Percentiles rank a stretch among this genome's conserved stretches.
Conservation (phyloP, 35 echinoderm and acorn worm species). For the Anneissia japonica region DNA sequence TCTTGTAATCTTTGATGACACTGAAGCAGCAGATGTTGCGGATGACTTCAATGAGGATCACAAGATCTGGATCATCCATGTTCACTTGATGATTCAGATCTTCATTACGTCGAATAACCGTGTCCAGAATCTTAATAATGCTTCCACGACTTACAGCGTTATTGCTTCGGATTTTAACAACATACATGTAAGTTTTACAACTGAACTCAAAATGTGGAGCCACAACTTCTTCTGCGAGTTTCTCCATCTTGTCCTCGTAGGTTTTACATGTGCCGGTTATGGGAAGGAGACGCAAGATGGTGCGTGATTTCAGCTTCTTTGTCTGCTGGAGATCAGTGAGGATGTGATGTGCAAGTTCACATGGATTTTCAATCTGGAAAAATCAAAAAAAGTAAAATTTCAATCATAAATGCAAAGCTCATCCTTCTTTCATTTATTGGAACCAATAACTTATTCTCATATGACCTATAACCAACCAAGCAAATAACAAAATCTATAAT, state of each 20-base stretch:
- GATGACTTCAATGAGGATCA: constrained; percentile 76
- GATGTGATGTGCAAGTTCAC: constrained; percentile 54
- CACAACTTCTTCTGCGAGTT: constrained; percentile 37
- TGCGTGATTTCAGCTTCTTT: constrained; percentile 35
- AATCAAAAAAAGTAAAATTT: background rate
- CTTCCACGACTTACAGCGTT: background rate
- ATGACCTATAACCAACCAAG: too few species aligned
- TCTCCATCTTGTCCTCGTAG: constrained; percentile 52
- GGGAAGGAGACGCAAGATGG: constrained; percentile 69
- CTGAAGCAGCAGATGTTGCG: constrained; percentile 77
- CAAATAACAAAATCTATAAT: too few species aligned
- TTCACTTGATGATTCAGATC: constrained; percentile 50
- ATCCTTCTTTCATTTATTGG: too few species aligned
- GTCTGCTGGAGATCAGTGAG: constrained; percentile 41
- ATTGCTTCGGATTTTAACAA: background rate
- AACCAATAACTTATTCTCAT: too few species aligned
- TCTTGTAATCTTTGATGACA: constrained; percentile 32
- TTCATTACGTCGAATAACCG: background rate
- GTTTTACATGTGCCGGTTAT: constrained; percentile 53
- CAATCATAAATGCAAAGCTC: too few species aligned
- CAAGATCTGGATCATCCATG: constrained; percentile 52
- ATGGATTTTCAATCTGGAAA: constrained; percentile 31
- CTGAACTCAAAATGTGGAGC: constrained; percentile 52
- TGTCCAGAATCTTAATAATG: background rate
- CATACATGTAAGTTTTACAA: background rate